phyloP scores from a whole-genome alignment of 64 coral and sea anemone genomes.

The Anthopleura sola region DNA sequence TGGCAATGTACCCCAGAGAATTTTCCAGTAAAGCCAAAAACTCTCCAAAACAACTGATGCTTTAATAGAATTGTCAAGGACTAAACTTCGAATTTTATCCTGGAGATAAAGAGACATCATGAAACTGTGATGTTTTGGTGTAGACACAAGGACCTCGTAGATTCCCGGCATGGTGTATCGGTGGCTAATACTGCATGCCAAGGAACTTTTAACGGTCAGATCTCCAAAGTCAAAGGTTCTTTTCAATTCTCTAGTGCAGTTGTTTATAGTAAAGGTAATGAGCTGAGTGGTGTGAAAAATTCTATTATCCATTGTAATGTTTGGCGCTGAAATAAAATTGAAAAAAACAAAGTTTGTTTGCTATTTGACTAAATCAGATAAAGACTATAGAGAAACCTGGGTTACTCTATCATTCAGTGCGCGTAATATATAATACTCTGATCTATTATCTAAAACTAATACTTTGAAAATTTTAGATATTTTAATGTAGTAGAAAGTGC shows the following conservation, averaged over 20 bases:
- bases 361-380: too few species aligned
- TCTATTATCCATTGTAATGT: neutral
- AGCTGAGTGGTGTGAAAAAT: neutral
- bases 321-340: neutral
- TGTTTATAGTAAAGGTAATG: neutral
- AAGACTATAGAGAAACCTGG: too few species aligned
- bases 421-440: too few species aligned
- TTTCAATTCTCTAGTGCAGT: neutral
- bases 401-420: too few species aligned
- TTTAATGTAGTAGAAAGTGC: too few species aligned
- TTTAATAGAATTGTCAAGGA: neutral
- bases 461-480: too few species aligned
- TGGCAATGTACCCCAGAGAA: neutral
- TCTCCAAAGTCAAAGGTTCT: conserved; percentile 7
- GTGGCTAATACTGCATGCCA: neutral
- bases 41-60: neutral
- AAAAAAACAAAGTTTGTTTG: neutral
- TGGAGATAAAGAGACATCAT: neutral
- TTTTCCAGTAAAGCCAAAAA: conserved; percentile 14
- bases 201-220: neutral
- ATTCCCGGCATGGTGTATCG: neutral
- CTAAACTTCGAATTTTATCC: neutral
- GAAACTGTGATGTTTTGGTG: neutral
- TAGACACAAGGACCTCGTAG: neutral
- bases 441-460: too few species aligned